These are phyloP conservation scores for Rhineura floridana DNA, from an alignment of 2,113 vertebrate genomes.

Conservation along the genomic window DNA sequence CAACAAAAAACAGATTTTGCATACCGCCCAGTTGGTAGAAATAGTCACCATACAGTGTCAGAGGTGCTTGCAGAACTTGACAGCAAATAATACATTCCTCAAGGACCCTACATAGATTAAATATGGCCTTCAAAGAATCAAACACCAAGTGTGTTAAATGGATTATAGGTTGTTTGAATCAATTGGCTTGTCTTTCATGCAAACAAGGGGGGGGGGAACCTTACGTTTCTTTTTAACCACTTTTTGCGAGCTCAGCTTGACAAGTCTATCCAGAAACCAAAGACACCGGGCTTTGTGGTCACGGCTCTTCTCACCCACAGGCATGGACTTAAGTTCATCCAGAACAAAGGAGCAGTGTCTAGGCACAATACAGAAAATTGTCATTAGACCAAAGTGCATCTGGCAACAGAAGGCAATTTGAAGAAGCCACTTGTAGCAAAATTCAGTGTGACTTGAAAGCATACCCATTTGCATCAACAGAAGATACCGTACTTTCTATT, in stretches of 20 bases:
- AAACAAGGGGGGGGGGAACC: constrained; percentile 40
- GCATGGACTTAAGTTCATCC: constrained; percentile 80
- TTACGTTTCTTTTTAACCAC: constrained; percentile 84
- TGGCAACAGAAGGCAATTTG: neutral
- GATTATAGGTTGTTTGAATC: neutral
- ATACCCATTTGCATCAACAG: neutral
- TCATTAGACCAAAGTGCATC: neutral
- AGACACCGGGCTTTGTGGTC: constrained; percentile 80
- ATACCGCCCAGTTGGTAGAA: neutral
- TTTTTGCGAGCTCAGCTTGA: constrained; percentile 80
- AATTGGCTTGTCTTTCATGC: neutral
- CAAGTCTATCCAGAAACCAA: constrained; percentile 86
- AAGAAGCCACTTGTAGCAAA: no score
- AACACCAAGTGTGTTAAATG: neutral
- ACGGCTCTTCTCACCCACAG: constrained; percentile 67
- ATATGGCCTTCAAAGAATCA: neutral
- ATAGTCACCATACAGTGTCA: no score
- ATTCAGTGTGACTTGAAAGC: neutral
- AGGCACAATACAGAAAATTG: constrained; percentile 2
- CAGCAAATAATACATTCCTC: neutral
- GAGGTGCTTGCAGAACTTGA: neutral
- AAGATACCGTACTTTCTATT: neutral
- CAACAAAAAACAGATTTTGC: neutral
- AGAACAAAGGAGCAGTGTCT: constrained; percentile 79
- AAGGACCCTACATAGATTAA: neutral